Evolutionary conservation across 2,888 invertebrate genomes (phyloP).

Genomic region (Conchocele bisecta): DNA sequence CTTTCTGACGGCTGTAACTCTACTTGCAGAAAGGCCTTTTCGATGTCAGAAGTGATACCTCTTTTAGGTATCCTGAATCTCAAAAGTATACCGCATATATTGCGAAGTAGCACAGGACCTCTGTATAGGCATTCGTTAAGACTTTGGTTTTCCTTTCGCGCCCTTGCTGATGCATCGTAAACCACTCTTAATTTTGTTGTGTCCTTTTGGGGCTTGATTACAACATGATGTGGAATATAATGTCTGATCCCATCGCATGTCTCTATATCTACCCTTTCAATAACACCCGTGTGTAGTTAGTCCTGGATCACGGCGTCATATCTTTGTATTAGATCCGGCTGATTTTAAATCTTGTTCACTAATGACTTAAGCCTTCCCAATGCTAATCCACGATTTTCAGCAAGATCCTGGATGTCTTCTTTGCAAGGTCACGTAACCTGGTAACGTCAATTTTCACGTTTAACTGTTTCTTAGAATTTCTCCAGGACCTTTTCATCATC

Average conservation of each 20-base stretch:
- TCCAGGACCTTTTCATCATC: constrained; percentile 1
- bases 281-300: not conserved
- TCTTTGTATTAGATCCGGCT: constrained; percentile 11
- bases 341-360: constrained; percentile 7
- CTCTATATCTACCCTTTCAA: constrained; percentile 4
- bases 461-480: not conserved
- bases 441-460: constrained; percentile 16
- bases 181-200: constrained; percentile 9
- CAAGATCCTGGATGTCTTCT: constrained; percentile 17
- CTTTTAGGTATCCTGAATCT: not conserved
- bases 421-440: constrained; percentile 37
- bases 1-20: not conserved
- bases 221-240: constrained; percentile 2
- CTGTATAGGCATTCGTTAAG: constrained; percentile 27
- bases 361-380: constrained; percentile 14
- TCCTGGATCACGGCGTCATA: constrained; percentile 17
- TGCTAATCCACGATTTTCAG: constrained; percentile 16
- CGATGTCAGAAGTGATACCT: not conserved
- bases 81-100: constrained; percentile 2
- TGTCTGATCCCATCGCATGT: not conserved
- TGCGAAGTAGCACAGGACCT: constrained; percentile 3
- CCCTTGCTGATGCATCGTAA: constrained; percentile 11
- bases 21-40: constrained; percentile 10
- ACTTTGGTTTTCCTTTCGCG: not conserved
- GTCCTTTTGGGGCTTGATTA: not conserved